Base-by-base conservation (phyloP, 1,140 invertebrate genomes). In the Pogonognathellus flavescens region DNA sequence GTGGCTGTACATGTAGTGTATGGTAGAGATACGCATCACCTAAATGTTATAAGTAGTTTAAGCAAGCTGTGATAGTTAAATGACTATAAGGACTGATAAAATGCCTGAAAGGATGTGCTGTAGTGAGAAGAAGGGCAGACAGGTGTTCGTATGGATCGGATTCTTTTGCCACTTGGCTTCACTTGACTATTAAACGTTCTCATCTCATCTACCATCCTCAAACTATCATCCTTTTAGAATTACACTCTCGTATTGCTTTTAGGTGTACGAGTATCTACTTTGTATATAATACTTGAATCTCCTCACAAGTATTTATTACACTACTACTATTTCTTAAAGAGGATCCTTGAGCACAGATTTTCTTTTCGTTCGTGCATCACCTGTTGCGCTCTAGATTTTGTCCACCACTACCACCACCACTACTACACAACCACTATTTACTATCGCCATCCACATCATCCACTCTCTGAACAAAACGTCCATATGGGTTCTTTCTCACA, bases 311-410 rank as follows among this genome's bases (percentile, higher is more conserved):
- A 41, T 41, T 41, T 41, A 41, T 41, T 41, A 41, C 31, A 41
- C 31, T 41, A 41, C 31, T 41, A 41, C 2, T 57, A 14, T 57
- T 57, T n/a, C n/a, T n/a, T 57, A n/a, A 14, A 14, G 53, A 13
- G n/a, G 11, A 13, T 57, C 53, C 53, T 57, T 57, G 53, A 41
- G 31, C 31, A 41, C 31, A 57, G 53, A 57, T 57, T 57, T 57
- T 57, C 53, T 57, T 57, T 57, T 57, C 31, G 20, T 70, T 70
- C 62, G 62, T 70, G 62, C 20, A 70, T 70, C 62, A 70, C 62
- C 62, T 70, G 62, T 70, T 70, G 62, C 62, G 62, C 62, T 70
- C 62, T 18, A 70, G 31, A 70, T 70, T 70, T 18, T 18, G 11
- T 70, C 11, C 62, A 25, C 62, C 18, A 25, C 62, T 9, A 14